Evolutionary conservation across 2,797 vertebrate species (phyloP).

Genomic region (Cuculus canorus): DNA sequence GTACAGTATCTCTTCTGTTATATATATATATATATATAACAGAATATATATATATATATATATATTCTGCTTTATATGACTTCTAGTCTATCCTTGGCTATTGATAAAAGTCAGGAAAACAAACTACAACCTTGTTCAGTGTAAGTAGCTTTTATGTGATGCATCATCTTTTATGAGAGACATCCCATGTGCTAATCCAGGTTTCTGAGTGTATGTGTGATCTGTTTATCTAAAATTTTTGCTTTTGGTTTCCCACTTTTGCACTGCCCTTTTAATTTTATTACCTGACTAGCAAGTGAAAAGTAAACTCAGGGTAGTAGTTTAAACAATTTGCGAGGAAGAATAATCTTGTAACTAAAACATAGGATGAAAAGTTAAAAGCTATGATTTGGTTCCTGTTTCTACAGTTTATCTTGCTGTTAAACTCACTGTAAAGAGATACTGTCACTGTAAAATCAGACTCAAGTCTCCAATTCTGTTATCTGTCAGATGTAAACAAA

Average conservation of each 20-base stretch:
- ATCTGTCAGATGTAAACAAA: slow-evolving; percentile 12
- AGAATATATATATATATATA: no score
- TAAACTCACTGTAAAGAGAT: background rate
- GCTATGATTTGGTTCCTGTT: background rate
- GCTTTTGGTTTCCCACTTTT: slow-evolving; percentile 27
- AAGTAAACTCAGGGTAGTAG: background rate
- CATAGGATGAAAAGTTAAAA: slow-evolving; percentile 2
- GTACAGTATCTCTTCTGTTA: background rate
- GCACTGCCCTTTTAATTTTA: background rate
- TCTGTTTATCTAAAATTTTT: background rate
- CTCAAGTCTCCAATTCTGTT: background rate
- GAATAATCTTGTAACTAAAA: background rate
- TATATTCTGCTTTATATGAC: background rate
- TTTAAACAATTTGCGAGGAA: background rate
- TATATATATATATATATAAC: no score
- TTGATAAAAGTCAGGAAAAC: background rate
- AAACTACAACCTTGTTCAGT: background rate
- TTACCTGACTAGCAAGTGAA: background rate
- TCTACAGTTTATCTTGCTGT: background rate
- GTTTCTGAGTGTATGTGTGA: background rate
- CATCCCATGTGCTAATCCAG: background rate
- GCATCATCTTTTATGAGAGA: background rate
- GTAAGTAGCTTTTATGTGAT: background rate
- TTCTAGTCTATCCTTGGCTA: background rate
- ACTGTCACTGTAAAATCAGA: background rate